Evolutionary conservation across 2,113 vertebrate species (phyloP), one percentile per base, ranked within the genome.

Genomic region (Catharus fuscescens): DNA sequence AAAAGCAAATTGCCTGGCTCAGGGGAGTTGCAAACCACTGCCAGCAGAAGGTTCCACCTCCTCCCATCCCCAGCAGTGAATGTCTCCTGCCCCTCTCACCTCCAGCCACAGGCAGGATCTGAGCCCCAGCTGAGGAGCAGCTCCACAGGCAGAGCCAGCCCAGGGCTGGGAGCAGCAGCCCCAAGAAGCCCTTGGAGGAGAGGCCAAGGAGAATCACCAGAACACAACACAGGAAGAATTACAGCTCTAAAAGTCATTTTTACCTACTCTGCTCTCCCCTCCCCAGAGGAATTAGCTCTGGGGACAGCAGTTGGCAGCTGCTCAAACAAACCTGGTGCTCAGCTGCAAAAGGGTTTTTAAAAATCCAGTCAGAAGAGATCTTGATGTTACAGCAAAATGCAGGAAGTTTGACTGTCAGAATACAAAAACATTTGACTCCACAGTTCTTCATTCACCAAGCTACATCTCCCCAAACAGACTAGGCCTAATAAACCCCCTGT

Each of bases 181-280:
- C 13, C 23, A 0, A 2, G 9, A 18, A n/a, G 36, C 0, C 1
- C 61, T 54, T 12, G 31, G 12, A 45, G 48, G 42, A 72, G 45
- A 73, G 14, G 25, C 59, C 44, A 45, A 45, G 61, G 57, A 74
- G 25, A 64, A 42, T 2, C 3, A 50, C 29, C 66, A 67, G 53
- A n/a, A 28, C 18, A 40, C 31, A 36, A 31, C 19, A 42, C 45
- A 32, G 48, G 18, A 72, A 80, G 31, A 67, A 42, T 23, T 19
- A 26, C 38, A 71, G 42, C 66, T 80, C 61, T 17, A 9, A 86
- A 64, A 72, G 57, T 25, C 7, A 5, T 32, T 65, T 69, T 81
- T 17, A 50, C 32, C 17, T 31, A 8, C 57, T 36, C 52, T 48
- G 16, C 34, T 87, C 40, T 61, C 1, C 0, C 23, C 12, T 77